Evolutionary conservation across 2,888 invertebrate genomes (phyloP).

Genomic region (Drosophila suboccidentalis): DNA sequence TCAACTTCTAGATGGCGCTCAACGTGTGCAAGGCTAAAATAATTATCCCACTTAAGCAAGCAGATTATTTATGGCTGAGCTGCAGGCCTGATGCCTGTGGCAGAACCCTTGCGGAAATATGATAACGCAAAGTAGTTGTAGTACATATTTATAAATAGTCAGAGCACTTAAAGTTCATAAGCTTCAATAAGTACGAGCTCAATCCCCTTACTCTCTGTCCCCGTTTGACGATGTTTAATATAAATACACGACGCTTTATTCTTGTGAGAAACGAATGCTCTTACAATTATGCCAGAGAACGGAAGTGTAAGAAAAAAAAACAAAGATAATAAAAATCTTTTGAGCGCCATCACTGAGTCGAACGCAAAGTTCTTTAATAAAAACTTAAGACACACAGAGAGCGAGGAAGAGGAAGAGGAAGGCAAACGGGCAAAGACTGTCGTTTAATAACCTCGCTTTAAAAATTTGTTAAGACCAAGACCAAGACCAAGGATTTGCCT

Average conservation of each 20-base stretch:
- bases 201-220: slow-evolving; percentile 1
- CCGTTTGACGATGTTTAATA: slow-evolving; percentile 13
- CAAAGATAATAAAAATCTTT: slow-evolving; percentile 15
- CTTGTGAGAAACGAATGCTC: not conserved
- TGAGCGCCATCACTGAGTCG: not conserved
- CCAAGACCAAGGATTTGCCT: slow-evolving; percentile 5
- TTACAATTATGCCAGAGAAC: slow-evolving; percentile 7
- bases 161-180: slow-evolving; percentile 10
- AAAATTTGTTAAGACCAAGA: slow-evolving; percentile 4
- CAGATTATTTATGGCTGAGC: slow-evolving; percentile 10
- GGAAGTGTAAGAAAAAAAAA: slow-evolving; percentile 18
- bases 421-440: slow-evolving; percentile 16
- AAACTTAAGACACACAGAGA: slow-evolving; percentile 6
- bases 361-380: slow-evolving; percentile 16
- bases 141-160: slow-evolving; percentile 6
- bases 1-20: not conserved
- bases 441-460: slow-evolving; percentile 15
- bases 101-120: slow-evolving; percentile 3
- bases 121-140: slow-evolving; percentile 5
- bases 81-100: slow-evolving; percentile 3
- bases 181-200: slow-evolving; percentile 4
- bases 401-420: not conserved
- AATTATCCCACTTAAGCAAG: slow-evolving; percentile 8
- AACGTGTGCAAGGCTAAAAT: slow-evolving; percentile 5
- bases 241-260: not conserved